Conservation (phyloP, 2,797 vertebrate species). For the Pseudopleuronectes americanus region DNA sequence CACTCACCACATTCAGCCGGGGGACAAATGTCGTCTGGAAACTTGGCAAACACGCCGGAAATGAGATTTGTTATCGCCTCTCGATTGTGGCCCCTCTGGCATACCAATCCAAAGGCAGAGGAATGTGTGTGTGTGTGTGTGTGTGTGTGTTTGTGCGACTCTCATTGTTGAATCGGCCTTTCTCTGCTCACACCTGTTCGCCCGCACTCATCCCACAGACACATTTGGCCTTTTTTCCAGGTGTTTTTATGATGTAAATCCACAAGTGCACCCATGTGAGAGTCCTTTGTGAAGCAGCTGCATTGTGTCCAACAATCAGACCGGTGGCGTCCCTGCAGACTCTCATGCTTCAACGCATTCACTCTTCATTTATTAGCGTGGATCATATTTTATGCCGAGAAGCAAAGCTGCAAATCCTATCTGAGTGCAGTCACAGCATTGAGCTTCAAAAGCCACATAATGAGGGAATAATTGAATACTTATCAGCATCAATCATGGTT, state of each 20-base stretch:
- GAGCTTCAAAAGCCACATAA: conserved; percentile 66
- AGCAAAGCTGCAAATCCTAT: conserved; percentile 60
- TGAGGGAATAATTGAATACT: conserved; percentile 70
- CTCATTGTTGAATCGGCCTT: conserved; percentile 33
- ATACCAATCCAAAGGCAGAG: conserved; percentile 37
- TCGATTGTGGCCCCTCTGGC: conserved; percentile 40
- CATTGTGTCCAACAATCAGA: conserved; percentile 49
- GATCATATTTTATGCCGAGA: conserved; percentile 55
- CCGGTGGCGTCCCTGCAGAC: conserved; percentile 38
- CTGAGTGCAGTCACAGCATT: conserved; percentile 49
- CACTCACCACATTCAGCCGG: conserved; percentile 52
- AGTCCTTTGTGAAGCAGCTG: conserved; percentile 50
- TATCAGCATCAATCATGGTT: conserved; percentile 57
- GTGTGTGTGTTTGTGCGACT: conserved; percentile 43
- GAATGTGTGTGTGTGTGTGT: conserved; percentile 18
- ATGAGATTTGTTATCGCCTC: conserved; percentile 77
- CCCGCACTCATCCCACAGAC: no score
- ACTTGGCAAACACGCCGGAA: conserved; percentile 72
- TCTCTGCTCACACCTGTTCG: no score
- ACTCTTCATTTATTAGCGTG: conserved; percentile 46
- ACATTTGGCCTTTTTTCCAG: conserved; percentile 17
- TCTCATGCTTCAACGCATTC: conserved; percentile 23
- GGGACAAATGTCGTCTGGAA: conserved; percentile 72
- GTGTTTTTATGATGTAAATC: conserved; percentile 66
- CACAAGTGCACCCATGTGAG: conserved; percentile 31